phyloP scores from a whole-genome alignment of 23 tunicate genomes.

The Ascidia mentula region DNA sequence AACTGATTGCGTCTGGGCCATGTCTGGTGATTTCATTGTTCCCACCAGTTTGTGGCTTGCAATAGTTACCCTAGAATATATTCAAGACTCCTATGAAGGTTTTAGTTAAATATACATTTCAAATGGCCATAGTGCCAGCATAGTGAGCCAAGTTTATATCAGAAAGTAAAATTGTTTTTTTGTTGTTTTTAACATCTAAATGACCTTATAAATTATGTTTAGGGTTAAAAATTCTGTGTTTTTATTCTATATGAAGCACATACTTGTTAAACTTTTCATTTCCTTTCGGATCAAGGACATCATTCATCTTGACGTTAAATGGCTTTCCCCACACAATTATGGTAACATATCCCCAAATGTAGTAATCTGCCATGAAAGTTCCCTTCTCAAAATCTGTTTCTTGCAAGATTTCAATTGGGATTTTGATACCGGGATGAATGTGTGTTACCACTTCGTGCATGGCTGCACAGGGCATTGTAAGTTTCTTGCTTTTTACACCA shows the following conservation, averaged over 20 bases:
- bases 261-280: slow-evolving; percentile 40
- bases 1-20: not conserved
- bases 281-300: slow-evolving; percentile 50
- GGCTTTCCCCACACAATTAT: slow-evolving; percentile 70
- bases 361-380: slow-evolving; percentile 28
- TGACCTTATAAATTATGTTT: no score
- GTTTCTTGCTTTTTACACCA: not conserved
- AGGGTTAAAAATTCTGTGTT: no score
- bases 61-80: not conserved
- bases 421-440: slow-evolving; percentile 17
- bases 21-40: not conserved
- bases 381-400: slow-evolving; percentile 35
- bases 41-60: not conserved
- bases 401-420: slow-evolving; percentile 33
- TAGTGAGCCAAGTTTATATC: no score
- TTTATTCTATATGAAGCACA: no score
- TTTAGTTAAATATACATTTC: no score
- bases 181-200: no score
- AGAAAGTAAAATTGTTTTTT: no score
- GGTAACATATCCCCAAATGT: slow-evolving; percentile 45
- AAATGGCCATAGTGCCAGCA: no score
- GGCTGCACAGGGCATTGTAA: not conserved
- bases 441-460: not conserved
- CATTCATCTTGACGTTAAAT: slow-evolving; percentile 31
- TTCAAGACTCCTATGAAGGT: no score